Base-by-base conservation (phyloP, 2,113 vertebrate species). In the Asarcornis scutulata region DNA sequence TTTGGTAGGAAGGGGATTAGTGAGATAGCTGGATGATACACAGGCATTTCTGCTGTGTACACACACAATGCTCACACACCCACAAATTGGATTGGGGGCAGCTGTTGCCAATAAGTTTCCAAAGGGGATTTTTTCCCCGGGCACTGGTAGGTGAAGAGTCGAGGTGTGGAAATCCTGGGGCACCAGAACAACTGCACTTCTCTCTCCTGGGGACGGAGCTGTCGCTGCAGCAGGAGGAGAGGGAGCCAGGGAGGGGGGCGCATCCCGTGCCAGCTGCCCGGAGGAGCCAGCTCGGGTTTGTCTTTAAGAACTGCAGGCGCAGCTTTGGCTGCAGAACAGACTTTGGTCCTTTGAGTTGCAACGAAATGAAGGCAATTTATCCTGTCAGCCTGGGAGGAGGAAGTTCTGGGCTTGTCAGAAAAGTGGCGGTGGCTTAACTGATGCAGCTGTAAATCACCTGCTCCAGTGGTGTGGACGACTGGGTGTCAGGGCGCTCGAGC, bases 61-160 rank as follows among this genome's bases (percentile, higher is more conserved):
- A 31, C 11, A 8, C 34, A 17, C 26, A 60, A 26, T 40, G 34
- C 21, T 44, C 27, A 36, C 66, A 14, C 62, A 27, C 40, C 40
- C 36, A 7, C 31, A n/a, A 56, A 32, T 27, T 69, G 72, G 79
- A 50, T 82, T 96, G 96, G 95, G 75, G 83, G 26, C 36, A 95
- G 73, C 74, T 92, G 68, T 88, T 96, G 73, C 62, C 78, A 84
- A 42, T 46, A 59, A 84, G 53, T 89, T 75, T 59, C 55, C 58
- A 60, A 79, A 87, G 60, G n/a, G 83, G 42, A 44, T 94, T 92
- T 96, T 96, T 69, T 83, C 55, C 29, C 64, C 66, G 84, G 72
- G 31, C 5, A 6, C 31, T 21, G 10, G 1, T 3, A 34, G 38
- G 31, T 90, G 59, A 82, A 89, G 86, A 83, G 11, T 72, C 90